Evolutionary conservation across 2,888 invertebrate genomes (phyloP), one percentile per base, ranked within the genome.

Genomic region (Dione juno): DNA sequence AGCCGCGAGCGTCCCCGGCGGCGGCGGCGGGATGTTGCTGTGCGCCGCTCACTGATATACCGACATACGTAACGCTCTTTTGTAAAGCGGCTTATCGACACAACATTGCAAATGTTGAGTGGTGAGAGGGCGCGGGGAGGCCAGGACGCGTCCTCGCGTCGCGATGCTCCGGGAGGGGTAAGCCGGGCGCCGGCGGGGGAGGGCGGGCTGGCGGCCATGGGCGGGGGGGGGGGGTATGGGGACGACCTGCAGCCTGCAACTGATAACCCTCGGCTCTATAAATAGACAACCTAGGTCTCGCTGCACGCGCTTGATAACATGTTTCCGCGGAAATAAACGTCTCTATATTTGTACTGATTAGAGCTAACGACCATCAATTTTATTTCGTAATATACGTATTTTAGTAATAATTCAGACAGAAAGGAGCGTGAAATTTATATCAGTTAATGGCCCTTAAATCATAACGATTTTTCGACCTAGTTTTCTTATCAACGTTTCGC

Each of bases 261-360:
- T 65, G 66, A 64, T 59, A 52, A 67, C 67, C 70, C 71, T 71
- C 70, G 54, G 50, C 52, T 69, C 75, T 76, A 76, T 74, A 76
- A 76, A 76, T 76, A 76, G 74, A 67, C 70, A 68, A 69, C 73
- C 72, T 71, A 74, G 74, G 69, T 72, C 70, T 71, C 61, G 72
- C 58, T 59, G 68, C 65, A 43, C 35, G 50, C 64, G 58, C 52
- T 43, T 64, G 72, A 69, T 69, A 64, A 16, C 61, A 54, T 66
- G 54, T 37, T 57, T 66, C 71, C 69, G 67, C 59, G 6, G n/a
- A 53, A 45, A 48, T 63, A n/a, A 63, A 40, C 35, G 37, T 64
- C 50, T 45, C 28, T 64, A 52, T 61, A 43, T 61, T 53, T 52
- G 35, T 35, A 53, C 53, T 53, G 61, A 61, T 61, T 61, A 50